Evolutionary conservation across 2,888 invertebrate genomes (phyloP), one percentile per base, ranked within the genome.

Genomic region (Dryococelus australis): DNA sequence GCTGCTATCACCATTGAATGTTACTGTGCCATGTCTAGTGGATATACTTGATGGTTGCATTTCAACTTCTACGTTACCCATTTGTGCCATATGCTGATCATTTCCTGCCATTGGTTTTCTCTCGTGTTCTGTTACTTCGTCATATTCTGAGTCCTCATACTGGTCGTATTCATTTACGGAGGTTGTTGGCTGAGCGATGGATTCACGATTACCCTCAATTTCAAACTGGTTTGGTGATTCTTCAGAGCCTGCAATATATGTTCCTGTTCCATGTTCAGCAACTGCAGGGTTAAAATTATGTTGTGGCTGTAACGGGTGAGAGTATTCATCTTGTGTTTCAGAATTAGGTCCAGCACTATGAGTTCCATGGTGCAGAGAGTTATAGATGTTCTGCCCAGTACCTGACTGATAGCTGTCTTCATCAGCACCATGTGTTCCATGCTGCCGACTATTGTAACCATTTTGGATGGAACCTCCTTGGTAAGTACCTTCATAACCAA

Each of bases 81-180:
- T 20, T 13, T 28, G 43, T 35, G 28, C 35, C 43, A 43, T 24
- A 1, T 43, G 83, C 1, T 27, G 27, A 83, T 83, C 27, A 12
- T 43, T 43, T 20, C 35, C 24, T 8, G 28, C 8, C 28, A 83
- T 28, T 28, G 16, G 35, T 12, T 13, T 16, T 12, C 16, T 20
- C 35, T 28, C 83, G 20, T 79, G 9, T 12, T 83, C 83, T 83
- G 28, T 43, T 28, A 20, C 28, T 27, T 83, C 83, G 0, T 83
- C 28, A 28, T 87, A 87, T 28, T 88, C 90, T 12, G 90, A 88
- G 81, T 91, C 91, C 81, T 92, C 91, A 65, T 92, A 91, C 13
- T 94, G 92, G 90, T 93, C 93, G 88, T 95, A 94, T 89, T 95
- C 95, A 85, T 95, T 95, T 51, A 20, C 51, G 65, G 65, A 65